Evolutionary conservation across 2,888 invertebrate species (phyloP).

Genomic region (Branchipolynoe longqiensis): DNA sequence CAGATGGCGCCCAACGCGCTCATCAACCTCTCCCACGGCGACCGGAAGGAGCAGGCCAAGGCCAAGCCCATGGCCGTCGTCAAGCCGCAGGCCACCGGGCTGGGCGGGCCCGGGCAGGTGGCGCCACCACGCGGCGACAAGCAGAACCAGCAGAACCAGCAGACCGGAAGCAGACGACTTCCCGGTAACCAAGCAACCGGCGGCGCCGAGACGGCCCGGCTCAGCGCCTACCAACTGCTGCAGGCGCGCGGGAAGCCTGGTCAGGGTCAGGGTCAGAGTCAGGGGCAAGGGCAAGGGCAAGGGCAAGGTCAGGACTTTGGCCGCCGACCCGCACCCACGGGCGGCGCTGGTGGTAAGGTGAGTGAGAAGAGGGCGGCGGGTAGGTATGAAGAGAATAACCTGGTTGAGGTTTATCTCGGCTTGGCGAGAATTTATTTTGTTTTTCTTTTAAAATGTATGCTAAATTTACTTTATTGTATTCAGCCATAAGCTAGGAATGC

Average conservation of each 20-base stretch:
- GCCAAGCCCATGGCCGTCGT: constrained; percentile 63
- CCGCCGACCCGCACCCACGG: constrained; percentile 23
- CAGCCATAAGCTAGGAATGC: too few species aligned
- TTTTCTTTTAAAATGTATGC: too few species aligned
- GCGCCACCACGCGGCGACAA: not conserved
- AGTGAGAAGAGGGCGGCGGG: too few species aligned
- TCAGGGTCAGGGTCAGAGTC: too few species aligned
- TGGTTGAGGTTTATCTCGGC: too few species aligned
- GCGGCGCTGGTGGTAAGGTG: too few species aligned
- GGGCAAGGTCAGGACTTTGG: constrained; percentile 34
- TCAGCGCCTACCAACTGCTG: constrained; percentile 38
- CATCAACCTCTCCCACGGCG: constrained; percentile 86
- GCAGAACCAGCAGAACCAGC: not conserved
- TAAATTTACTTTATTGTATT: too few species aligned
- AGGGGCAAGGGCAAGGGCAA: too few species aligned
- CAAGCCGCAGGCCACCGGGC: constrained; percentile 17
- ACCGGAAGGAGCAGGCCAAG: constrained; percentile 75
- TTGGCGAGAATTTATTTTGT: too few species aligned
- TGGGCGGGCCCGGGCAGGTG: too few species aligned
- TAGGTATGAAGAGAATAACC: too few species aligned
- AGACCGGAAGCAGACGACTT: not conserved
- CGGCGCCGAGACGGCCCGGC: not conserved
- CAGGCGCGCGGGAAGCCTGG: not conserved
- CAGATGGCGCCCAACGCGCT: constrained; percentile 84
- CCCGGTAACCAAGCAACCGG: not conserved